These are phyloP conservation scores for Brotula barbata DNA, from an alignment of 2,797 vertebrate genomes.

Conservation along the genomic window DNA sequence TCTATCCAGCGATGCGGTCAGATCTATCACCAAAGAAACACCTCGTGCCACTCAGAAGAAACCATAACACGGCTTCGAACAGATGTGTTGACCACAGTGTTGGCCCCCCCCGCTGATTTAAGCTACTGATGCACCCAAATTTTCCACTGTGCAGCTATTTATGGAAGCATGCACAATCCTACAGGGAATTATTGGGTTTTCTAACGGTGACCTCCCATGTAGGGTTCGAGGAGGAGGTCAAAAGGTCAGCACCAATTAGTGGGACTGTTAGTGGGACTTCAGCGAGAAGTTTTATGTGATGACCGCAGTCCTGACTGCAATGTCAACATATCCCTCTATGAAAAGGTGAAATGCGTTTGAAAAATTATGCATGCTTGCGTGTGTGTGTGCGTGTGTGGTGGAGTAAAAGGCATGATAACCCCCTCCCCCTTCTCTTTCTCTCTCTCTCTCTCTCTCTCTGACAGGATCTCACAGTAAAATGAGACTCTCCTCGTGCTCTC, in stretches of 20 bases:
- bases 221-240: slow-evolving; percentile 40
- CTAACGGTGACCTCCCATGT: slow-evolving; percentile 51
- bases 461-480: slow-evolving; percentile 63
- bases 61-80: slow-evolving; percentile 30
- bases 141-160: slow-evolving; percentile 68
- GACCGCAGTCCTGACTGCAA: slow-evolving; percentile 11
- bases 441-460: slow-evolving; percentile 25
- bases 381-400: too few relatives aligned
- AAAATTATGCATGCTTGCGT: too few relatives aligned
- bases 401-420: too few relatives aligned
- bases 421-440: not conserved
- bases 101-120: slow-evolving; percentile 24
- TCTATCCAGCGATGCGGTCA: not conserved
- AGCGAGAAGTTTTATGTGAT: slow-evolving; percentile 9
- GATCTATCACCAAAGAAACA: not conserved
- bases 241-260: slow-evolving; percentile 37
- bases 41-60: slow-evolving; percentile 16
- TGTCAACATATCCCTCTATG: too few relatives aligned
- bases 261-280: slow-evolving; percentile 20
- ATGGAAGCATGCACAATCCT: slow-evolving; percentile 49
- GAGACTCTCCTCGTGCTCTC: slow-evolving; percentile 42
- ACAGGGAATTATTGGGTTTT: slow-evolving; percentile 50
- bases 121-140: slow-evolving; percentile 24
- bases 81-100: slow-evolving; percentile 55
- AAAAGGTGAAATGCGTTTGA: too few relatives aligned